Conservation (phyloP, 2,888 invertebrate genomes). For the Sinentomon sp. region DNA sequence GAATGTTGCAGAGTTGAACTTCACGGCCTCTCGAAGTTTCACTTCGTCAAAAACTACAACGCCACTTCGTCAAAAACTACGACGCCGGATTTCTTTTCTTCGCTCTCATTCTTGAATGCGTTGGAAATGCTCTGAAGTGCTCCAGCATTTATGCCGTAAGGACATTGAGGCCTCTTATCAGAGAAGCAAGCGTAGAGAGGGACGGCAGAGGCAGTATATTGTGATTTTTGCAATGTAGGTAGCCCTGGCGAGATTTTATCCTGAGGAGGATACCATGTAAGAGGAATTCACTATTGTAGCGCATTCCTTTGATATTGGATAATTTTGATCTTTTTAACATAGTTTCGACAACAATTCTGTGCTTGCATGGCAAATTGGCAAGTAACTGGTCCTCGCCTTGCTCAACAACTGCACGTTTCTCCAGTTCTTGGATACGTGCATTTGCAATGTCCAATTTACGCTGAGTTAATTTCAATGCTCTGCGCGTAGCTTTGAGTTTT, state of each 20-base stretch:
- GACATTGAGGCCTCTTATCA: slow-evolving; percentile 6
- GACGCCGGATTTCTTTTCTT: slow-evolving; percentile 4
- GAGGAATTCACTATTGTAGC: slow-evolving; percentile 9
- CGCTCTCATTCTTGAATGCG: not conserved
- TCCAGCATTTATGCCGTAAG: slow-evolving; percentile 7
- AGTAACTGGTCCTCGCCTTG: too few relatives aligned
- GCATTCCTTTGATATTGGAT: slow-evolving; percentile 8
- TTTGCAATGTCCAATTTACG: too few relatives aligned
- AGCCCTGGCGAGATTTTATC: slow-evolving; percentile 8
- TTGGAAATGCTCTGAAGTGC: slow-evolving; percentile 6
- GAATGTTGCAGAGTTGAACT: slow-evolving; percentile 5
- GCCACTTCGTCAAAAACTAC: too few relatives aligned
- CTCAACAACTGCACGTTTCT: too few relatives aligned
- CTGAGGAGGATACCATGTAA: slow-evolving; percentile 9
- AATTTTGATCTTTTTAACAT: not conserved
- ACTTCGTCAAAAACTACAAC: slow-evolving; percentile 10
- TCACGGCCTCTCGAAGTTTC: slow-evolving; percentile 3
- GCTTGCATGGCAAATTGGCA: too few relatives aligned
- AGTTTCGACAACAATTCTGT: too few relatives aligned
- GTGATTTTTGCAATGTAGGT: slow-evolving; percentile 6
- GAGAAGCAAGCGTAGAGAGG: slow-evolving; percentile 1
- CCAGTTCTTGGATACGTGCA: too few relatives aligned
- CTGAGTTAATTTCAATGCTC: too few relatives aligned
- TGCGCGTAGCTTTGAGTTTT: too few relatives aligned
- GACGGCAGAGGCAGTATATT: slow-evolving; percentile 9